Evolutionary conservation across 1,140 invertebrate genomes (phyloP), one percentile per base, ranked within the genome.

Genomic region (Ruditapes philippinarum): DNA sequence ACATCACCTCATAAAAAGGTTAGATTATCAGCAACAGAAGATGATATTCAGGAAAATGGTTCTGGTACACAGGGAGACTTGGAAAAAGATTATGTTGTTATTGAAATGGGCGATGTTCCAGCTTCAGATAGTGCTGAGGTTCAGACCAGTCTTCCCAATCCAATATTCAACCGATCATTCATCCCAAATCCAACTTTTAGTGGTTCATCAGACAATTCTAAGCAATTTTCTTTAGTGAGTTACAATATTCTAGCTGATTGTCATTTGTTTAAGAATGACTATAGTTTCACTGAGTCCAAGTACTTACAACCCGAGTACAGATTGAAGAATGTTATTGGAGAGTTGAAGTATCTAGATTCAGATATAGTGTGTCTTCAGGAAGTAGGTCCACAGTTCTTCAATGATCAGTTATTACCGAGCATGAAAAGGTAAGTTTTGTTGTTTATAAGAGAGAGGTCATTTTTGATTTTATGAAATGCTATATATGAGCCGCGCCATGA

Each of bases 211-310:
- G 92, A 94, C 70, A 60, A 65, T 25, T 74, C 87, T 12, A 91
- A 93, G 73, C 90, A 92, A 28, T 96, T 95, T 91, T 93, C 91
- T 79, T 79, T 95, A 12, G 94, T 94, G 40, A 94, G 91, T 79
- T 96, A 96, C 85, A 96, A 96, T 83, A 94, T 96, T 54, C 89
- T 96, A 73, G 95, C 95, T 28, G 95, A 95, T 51, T 96, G 95
- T 89, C 93, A 95, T 83, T 70, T 93, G 65, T 83, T 87, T 25
- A 92, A 90, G 73, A 78, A 90, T 68, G 93, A 94, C 80, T 96
- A 96, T 91, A 92, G 90, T 68, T 95, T 93, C 83, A 94, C 94
- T 25, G 82, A 92, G 38, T 62, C 84, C 1, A 88, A 95, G 84
- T 93, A 89, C 74, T 80, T 95, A 40, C 73, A 91, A 12, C 88